Base-by-base conservation (phyloP, 2,797 vertebrate species). In the Danionella dracula region DNA sequence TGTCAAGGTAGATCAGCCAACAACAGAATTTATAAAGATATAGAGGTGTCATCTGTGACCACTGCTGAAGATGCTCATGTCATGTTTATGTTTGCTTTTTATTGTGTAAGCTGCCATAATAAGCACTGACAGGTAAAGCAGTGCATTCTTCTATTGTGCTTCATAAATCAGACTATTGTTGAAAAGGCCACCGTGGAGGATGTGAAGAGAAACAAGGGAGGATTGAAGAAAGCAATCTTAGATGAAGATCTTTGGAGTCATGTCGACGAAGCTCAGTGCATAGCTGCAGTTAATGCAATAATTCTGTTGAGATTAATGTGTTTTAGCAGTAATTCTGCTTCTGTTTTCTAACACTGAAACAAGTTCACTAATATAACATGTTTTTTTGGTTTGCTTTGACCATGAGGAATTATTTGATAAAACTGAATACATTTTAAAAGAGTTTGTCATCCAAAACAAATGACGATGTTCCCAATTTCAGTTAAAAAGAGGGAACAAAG, bases 71-170 rank as follows among this genome's bases (percentile, higher is more conserved):
- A 66, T 60, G 45, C 35, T 72, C 56, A 56, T 56, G 63, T 41
- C 10, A 41, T 45, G 41, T 42, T 66, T 60, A 35, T 48, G 62
- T 41, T 45, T 23, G 34, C 31, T n/a, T 16, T 49, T 66, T 29
- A 40, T 49, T 37, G 31, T 19, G 10, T 44, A 61, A 40, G 42
- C 49, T 40, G 63, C 56, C 54, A 17, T 27, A 35, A 41, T 72
- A 56, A 44, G 42, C 7, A 7, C 46, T 29, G 51, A n/a, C 20
- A n/a, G 42, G 37, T 55, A 60, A 66, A 71, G 40, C 17, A 6
- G 13, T 1, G 9, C n/a, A 19, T n/a, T 15, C n/a, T 66, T 21
- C 42, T 44, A n/a, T 31, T 8, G 15, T 8, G 50, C 51, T 61
- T 6, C 42, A 56, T 61, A 41, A 60, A 71, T 54, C 42, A 20